Conservation (phyloP, 2,113 vertebrate species). For the Malurus elegans region DNA sequence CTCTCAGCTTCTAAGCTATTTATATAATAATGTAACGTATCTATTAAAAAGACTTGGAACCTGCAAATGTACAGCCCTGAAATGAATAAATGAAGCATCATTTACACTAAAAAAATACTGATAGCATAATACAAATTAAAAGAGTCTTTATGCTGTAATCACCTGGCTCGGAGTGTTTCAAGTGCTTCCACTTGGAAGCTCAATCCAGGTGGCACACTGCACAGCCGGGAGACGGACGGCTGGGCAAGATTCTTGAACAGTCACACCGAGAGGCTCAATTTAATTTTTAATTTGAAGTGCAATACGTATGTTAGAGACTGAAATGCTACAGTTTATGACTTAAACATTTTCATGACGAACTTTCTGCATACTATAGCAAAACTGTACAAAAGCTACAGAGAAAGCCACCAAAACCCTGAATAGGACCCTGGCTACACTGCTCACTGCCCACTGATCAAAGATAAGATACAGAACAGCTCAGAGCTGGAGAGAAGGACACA, state of each 20-base stretch:
- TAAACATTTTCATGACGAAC: too few species aligned
- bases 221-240: neutral
- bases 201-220: neutral
- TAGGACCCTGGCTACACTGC: too few species aligned
- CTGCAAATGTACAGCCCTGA: neutral
- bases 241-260: neutral
- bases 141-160: neutral
- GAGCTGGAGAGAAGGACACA: too few species aligned
- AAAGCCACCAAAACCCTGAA: too few species aligned
- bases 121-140: neutral
- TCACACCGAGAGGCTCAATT: neutral
- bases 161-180: neutral
- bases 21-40: neutral
- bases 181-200: neutral
- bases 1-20: neutral
- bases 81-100: neutral
- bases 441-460: too few species aligned
- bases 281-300: slow-evolving; percentile 34
- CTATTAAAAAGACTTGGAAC: neutral
- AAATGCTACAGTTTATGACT: too few species aligned
- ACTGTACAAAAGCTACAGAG: too few species aligned
- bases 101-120: neutral
- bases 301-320: neutral
- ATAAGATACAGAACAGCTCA: too few species aligned
- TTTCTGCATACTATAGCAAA: too few species aligned